Evolutionary conservation across 2,113 vertebrate genomes (phyloP).

Genomic region (Periophthalmus modestus): DNA sequence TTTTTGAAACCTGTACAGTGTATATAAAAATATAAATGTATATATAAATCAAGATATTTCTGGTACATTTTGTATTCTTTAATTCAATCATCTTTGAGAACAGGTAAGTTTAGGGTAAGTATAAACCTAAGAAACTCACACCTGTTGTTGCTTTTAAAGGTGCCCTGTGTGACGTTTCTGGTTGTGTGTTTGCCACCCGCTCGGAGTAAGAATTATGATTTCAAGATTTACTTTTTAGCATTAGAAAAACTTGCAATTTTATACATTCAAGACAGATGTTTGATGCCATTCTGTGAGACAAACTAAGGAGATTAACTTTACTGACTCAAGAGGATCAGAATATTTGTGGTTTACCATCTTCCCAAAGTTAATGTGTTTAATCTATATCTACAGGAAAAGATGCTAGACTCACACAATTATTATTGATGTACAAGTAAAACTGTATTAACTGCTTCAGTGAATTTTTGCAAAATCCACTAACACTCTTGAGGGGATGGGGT

Average conservation of each 20-base stretch:
- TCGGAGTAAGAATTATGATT: too few relatives aligned
- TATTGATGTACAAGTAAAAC: too few relatives aligned
- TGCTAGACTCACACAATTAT: too few relatives aligned
- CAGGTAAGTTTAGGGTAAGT: conserved; percentile 8
- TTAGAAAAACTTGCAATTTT: too few relatives aligned
- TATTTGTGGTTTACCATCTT: neutral
- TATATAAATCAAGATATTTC: conserved; percentile 75
- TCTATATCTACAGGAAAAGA: too few relatives aligned
- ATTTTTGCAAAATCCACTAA: too few relatives aligned
- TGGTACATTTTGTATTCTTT: conserved; percentile 54
- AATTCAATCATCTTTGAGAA: neutral
- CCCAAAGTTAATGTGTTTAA: neutral
- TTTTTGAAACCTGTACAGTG: conserved; percentile 80
- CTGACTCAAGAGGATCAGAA: neutral
- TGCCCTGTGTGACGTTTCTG: neutral
- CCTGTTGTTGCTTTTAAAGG: neutral
- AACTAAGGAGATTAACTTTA: neutral
- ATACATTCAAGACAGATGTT: neutral
- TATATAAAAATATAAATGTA: conserved; percentile 80
- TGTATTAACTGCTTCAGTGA: too few relatives aligned
- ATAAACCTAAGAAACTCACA: neutral
- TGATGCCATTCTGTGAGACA: neutral
- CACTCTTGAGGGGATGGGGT: neutral
- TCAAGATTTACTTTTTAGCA: too few relatives aligned
- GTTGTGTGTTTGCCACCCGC: too few relatives aligned